Conservation (phyloP, 1,140 invertebrate species). For the Trachelipus rathkii region DNA sequence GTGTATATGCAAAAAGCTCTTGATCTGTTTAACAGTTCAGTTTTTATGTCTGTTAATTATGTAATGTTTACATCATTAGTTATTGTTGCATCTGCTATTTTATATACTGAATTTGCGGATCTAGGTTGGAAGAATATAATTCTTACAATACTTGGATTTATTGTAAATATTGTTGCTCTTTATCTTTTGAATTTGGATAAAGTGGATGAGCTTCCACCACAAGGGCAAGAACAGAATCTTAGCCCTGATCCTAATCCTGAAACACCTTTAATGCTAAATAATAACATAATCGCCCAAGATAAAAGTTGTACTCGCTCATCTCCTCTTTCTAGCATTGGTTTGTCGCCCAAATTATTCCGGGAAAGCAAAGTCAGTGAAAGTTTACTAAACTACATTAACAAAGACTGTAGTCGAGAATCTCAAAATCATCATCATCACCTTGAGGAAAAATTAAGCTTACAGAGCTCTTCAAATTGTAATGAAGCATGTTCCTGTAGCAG, state of each 20-base stretch:
- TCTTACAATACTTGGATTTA: slow-evolving; percentile 40
- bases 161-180: slow-evolving; percentile 40
- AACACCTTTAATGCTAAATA: neutral
- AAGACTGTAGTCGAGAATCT: neutral
- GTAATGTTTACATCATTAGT: slow-evolving; percentile 41
- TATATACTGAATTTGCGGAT: slow-evolving; percentile 36
- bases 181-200: slow-evolving; percentile 40
- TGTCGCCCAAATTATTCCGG: neutral
- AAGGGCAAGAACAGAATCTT: neutral
- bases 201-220: neutral
- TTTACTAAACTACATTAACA: neutral
- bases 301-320: neutral
- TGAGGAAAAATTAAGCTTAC: neutral
- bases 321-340: neutral
- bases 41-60: slow-evolving; percentile 44
- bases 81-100: slow-evolving; percentile 40
- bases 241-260: neutral
- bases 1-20: slow-evolving; percentile 41
- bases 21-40: slow-evolving; percentile 42
- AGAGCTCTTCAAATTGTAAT: neutral
- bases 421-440: neutral
- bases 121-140: slow-evolving; percentile 42
- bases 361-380: neutral
- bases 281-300: neutral
- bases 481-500: neutral